A percentile compares a stretch with the other conserved stretches of the same genome.
Conservation (phyloP, 2,797 vertebrate species). For the Enteromius argenteus region DNA sequence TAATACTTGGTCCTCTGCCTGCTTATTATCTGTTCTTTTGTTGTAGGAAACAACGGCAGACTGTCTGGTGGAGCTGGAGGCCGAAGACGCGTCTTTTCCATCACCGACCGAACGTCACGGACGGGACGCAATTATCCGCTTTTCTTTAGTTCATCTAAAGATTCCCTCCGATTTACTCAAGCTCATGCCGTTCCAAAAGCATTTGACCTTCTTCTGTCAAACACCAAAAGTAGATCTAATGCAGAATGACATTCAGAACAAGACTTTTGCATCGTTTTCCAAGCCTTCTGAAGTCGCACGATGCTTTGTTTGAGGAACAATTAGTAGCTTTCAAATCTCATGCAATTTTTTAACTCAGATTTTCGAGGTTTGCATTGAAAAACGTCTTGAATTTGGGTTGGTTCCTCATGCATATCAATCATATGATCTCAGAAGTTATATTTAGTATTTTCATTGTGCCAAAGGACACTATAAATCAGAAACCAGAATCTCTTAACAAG, state of each 20-base stretch:
- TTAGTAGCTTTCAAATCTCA: background rate
- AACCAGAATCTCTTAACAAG: background rate
- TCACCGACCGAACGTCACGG: background rate
- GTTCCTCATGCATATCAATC: background rate
- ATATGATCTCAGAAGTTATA: background rate
- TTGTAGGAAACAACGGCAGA: background rate
- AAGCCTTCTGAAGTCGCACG: background rate
- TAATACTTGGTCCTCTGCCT: constrained; percentile 42
- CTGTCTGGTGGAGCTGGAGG: constrained; percentile 2
- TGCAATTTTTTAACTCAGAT: background rate
- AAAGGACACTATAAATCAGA: background rate
- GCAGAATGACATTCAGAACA: background rate
- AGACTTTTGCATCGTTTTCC: background rate
- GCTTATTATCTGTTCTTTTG: background rate
- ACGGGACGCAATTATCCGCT: constrained; percentile 48
- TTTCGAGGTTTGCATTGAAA: background rate
- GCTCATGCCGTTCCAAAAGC: background rate
- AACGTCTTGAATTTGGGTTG: background rate
- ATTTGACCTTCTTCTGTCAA: background rate
- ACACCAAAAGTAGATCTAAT: background rate
- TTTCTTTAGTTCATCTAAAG: constrained; percentile 43
- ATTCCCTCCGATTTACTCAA: background rate
- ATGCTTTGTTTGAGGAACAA: background rate
- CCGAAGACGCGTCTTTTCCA: background rate
- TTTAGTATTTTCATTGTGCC: background rate